Percentiles rank a stretch among this genome's conserved stretches.
phyloP scores from a whole-genome alignment of 2,888 invertebrate species.

The Drosophila sordidapex region DNA sequence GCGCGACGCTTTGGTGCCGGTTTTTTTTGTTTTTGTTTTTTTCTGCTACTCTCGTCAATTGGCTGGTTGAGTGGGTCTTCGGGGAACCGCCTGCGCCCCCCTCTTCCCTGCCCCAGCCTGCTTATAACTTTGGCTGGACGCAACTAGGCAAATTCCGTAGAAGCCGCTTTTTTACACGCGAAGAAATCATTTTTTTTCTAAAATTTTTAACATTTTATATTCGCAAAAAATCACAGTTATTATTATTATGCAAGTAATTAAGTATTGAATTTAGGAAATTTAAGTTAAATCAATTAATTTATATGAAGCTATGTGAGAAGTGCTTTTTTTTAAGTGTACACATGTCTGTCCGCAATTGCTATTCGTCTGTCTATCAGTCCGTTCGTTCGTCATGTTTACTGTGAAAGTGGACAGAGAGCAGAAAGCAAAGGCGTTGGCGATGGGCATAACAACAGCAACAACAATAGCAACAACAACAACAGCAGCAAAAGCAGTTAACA shows the following conservation, averaged over 20 bases:
- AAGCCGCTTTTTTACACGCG: conserved; percentile 53
- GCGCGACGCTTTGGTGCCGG: conserved; percentile 67
- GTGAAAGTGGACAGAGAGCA: conserved; percentile 74
- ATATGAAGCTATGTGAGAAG: not conserved
- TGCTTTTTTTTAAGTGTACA: not conserved
- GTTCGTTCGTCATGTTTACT: conserved; percentile 52
- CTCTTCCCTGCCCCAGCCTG: not conserved
- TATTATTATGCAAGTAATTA: not conserved
- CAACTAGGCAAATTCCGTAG: conserved; percentile 73
- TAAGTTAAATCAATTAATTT: not conserved
- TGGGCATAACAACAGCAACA: conserved; percentile 33
- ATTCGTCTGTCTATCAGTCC: conserved; percentile 10
- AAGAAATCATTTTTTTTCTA: not conserved
- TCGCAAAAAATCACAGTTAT: not conserved
- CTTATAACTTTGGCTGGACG: conserved; percentile 64
- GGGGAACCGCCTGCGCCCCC: not conserved
- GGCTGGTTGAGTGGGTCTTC: conserved; percentile 54
- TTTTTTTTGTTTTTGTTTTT: conserved; percentile 24
- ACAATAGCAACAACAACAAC: conserved; percentile 14
- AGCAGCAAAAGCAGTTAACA: conserved; percentile 59
- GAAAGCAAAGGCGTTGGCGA: conserved; percentile 49
- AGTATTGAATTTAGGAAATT: not conserved
- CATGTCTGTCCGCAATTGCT: conserved; percentile 34
- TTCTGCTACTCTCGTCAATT: conserved; percentile 35
- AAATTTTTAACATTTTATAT: not conserved